Conservation (phyloP, 2,113 vertebrate genomes). For the Pluvianellus socialis region DNA sequence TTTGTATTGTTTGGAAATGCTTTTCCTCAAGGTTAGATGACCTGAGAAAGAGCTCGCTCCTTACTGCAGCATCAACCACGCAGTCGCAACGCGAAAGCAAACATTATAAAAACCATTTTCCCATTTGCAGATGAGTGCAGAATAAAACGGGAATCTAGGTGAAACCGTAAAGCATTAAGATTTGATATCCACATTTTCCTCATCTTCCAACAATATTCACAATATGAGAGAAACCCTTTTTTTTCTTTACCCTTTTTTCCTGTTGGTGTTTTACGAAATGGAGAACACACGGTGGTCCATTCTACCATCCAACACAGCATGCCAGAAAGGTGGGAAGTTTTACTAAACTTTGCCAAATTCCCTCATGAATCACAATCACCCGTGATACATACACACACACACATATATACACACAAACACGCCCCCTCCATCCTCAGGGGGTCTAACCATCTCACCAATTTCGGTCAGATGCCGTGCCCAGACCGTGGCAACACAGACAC, state of each 20-base stretch:
- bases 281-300: not conserved
- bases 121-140: not conserved
- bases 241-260: not conserved
- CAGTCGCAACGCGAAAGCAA: not conserved
- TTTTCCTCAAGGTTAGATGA: not conserved
- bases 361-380: not conserved
- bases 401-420: too few relatives aligned
- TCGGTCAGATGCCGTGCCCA: not conserved
- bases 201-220: not conserved
- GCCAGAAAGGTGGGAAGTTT: not conserved
- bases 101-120: not conserved
- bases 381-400: not conserved
- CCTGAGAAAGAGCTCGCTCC: not conserved
- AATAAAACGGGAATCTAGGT: not conserved
- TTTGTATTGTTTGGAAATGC: not conserved
- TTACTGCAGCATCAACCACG: not conserved
- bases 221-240: not conserved
- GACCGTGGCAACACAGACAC: not conserved
- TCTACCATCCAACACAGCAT: accelerated
- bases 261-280: not conserved
- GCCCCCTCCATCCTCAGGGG: too few relatives aligned
- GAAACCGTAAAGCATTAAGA: not conserved
- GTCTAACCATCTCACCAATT: too few relatives aligned
- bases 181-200: not conserved
- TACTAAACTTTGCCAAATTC: not conserved